A percentile compares a stretch with the other conserved stretches of the same genome.
Conservation (phyloP, 2,113 vertebrate genomes). For the Podilymbus podiceps region DNA sequence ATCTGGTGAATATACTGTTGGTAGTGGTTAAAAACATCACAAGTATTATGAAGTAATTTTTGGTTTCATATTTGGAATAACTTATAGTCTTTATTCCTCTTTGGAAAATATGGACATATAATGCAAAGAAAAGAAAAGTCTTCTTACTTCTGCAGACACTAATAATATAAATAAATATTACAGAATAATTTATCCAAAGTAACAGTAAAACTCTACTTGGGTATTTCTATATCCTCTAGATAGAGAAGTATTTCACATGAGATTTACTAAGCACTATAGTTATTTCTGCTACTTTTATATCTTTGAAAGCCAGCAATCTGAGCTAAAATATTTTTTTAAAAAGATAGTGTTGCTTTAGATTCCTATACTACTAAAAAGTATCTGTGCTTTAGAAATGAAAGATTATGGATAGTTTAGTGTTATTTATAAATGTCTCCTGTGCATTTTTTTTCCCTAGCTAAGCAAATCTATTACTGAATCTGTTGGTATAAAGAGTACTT, state of each 20-base stretch:
- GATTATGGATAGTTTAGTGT: neutral
- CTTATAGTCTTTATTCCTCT: neutral
- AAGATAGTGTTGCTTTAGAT: neutral
- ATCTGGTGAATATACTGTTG: neutral
- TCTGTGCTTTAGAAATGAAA: neutral
- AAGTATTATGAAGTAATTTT: neutral
- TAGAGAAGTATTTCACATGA: neutral
- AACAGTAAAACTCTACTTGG: neutral
- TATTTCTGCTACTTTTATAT: neutral
- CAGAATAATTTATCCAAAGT: neutral
- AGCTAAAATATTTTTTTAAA: neutral
- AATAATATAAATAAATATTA: neutral
- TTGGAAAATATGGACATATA: neutral
- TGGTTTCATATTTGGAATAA: neutral
- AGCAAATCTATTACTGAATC: conserved; percentile 67
- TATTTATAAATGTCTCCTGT: neutral
- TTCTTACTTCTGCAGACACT: neutral
- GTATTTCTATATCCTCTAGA: neutral
- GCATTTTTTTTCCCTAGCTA: conserved; percentile 57
- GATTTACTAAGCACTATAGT: neutral
- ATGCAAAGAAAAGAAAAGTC: neutral
- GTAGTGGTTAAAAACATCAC: neutral
- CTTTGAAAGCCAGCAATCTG: neutral
- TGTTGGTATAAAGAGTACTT: conserved; percentile 71
- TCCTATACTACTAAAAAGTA: neutral